Conservation (phyloP, 2,888 invertebrate genomes). For the Caenorhabditis macrosperma region DNA sequence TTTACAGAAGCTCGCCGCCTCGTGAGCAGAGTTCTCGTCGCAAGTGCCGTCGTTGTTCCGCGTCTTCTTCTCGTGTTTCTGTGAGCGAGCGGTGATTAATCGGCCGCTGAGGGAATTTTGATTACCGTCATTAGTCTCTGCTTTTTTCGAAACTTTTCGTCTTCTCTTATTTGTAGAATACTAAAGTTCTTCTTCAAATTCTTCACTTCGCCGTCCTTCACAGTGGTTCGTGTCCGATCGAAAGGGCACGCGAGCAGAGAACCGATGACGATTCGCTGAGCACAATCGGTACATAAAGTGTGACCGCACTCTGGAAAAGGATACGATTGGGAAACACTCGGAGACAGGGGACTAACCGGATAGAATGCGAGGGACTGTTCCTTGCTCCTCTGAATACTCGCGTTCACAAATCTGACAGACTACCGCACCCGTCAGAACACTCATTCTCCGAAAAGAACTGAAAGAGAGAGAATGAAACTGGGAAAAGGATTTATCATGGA, state of each 20-base stretch:
- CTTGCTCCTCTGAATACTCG: constrained; percentile 14
- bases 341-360: background rate
- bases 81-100: background rate
- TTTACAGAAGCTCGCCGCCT: constrained; percentile 11
- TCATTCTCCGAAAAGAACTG: constrained; percentile 7
- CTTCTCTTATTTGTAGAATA: constrained; percentile 30
- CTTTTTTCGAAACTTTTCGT: constrained; percentile 9
- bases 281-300: constrained; percentile 22
- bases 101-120: background rate
- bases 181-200: constrained; percentile 33
- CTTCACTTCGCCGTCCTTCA: constrained; percentile 7
- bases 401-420: constrained; percentile 29
- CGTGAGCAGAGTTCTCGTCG: constrained; percentile 25
- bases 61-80: constrained; percentile 16
- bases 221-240: constrained; percentile 6
- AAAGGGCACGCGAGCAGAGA: constrained; percentile 9
- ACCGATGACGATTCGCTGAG: background rate
- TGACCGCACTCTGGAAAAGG: constrained; percentile 37
- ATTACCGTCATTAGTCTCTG: background rate
- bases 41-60: constrained; percentile 16
- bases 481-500: no score
- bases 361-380: constrained; percentile 21
- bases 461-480: background rate
- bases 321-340: no score
- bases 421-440: background rate